A percentile compares a stretch with the other conserved stretches of the same genome.
phyloP scores from a whole-genome alignment of 2,797 vertebrate genomes.

The Bucorvus abyssinicus region DNA sequence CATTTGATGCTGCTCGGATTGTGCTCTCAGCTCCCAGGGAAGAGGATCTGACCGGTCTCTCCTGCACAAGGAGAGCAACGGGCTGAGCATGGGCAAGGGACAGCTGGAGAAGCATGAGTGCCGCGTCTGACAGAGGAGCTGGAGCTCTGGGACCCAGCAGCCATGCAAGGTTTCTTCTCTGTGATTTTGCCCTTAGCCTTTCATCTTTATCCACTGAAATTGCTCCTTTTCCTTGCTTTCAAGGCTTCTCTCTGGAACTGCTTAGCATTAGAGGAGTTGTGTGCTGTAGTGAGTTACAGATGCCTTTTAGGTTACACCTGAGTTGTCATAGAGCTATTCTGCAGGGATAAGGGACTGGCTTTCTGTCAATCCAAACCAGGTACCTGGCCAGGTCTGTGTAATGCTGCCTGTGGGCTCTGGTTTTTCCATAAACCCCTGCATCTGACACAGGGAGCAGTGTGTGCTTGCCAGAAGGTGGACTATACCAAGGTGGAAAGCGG shows the following conservation, averaged over 20 bases:
- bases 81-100: not conserved
- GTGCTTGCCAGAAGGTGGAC: not conserved
- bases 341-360: not conserved
- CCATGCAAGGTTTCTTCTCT: not conserved
- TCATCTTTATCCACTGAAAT: not conserved
- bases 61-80: not conserved
- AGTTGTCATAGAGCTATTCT: not conserved
- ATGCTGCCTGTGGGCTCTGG: not conserved
- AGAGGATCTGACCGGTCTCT: not conserved
- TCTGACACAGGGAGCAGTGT: not conserved
- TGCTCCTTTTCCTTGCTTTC: not conserved
- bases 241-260: not conserved
- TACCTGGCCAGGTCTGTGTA: not conserved
- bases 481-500: not conserved
- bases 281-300: not conserved
- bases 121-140: not conserved
- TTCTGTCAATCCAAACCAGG: not conserved
- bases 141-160: not conserved
- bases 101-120: no score
- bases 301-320: not conserved
- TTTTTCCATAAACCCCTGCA: not conserved
- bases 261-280: not conserved
- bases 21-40: not conserved
- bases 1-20: not conserved
- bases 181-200: not conserved